A percentile compares a stretch with the other conserved stretches of the same genome.
Evolutionary conservation across 2,113 vertebrate genomes (phyloP).

Genomic region (Uropsilus gracilis): DNA sequence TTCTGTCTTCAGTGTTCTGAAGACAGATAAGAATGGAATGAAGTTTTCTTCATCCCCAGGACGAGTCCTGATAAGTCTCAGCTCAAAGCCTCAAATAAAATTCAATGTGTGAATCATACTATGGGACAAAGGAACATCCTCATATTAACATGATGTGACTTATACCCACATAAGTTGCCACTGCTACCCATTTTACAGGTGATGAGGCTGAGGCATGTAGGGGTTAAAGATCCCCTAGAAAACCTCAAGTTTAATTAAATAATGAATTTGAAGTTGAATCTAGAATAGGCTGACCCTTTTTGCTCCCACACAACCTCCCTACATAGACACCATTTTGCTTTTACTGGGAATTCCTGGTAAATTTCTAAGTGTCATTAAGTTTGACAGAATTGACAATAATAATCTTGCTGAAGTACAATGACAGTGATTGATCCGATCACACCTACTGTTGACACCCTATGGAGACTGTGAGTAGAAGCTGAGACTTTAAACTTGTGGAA

Average conservation of each 20-base stretch:
- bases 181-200: not conserved
- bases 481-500: too few species aligned
- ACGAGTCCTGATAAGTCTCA: too few species aligned
- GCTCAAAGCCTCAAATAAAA: too few species aligned
- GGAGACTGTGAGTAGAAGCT: too few species aligned
- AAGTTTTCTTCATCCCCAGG: too few species aligned
- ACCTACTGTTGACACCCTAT: not conserved
- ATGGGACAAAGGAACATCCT: not conserved
- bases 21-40: too few species aligned
- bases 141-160: not conserved
- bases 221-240: not conserved
- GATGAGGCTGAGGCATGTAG: not conserved
- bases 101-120: not conserved
- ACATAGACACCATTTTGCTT: not conserved
- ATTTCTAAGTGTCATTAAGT: not conserved
- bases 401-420: not conserved
- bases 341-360: not conserved
- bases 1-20: too few species aligned
- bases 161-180: not conserved
- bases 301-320: not conserved
- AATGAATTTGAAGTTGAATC: not conserved
- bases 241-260: not conserved
- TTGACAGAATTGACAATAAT: not conserved
- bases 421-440: not conserved
- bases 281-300: not conserved